These are phyloP conservation scores for Bothrops jararaca DNA, from an alignment of 2,113 vertebrate genomes.

Conservation along the genomic window DNA sequence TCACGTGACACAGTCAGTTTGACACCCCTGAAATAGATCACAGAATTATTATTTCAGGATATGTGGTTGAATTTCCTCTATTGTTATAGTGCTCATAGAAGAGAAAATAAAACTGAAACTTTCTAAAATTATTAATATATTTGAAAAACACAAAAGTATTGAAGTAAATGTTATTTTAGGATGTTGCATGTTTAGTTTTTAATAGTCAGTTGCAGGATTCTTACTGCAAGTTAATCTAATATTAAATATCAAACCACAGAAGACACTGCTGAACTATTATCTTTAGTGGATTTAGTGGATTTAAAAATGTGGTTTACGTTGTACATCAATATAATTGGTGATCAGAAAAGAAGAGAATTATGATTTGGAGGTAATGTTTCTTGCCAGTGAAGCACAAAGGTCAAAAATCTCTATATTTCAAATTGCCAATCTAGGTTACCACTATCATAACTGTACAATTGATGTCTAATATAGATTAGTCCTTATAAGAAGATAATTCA, in stretches of 20 bases:
- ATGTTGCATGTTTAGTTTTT: not conserved
- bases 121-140: slow-evolving; percentile 30
- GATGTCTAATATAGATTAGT: not conserved
- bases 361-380: not conserved
- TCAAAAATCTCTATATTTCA: not conserved
- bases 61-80: slow-evolving; percentile 63
- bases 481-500: not conserved
- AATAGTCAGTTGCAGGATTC: not conserved
- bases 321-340: not conserved
- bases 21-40: slow-evolving; percentile 27
- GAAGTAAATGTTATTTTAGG: not conserved
- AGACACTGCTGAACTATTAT: not conserved
- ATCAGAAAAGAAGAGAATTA: not conserved
- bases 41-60: slow-evolving; percentile 58
- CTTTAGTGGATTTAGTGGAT: not conserved
- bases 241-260: not conserved
- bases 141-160: slow-evolving; percentile 1
- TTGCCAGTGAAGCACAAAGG: not conserved
- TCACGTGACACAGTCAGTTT: no score
- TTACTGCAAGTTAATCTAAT: not conserved
- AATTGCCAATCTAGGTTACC: not conserved
- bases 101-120: slow-evolving; percentile 46
- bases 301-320: not conserved
- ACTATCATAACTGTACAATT: not conserved
- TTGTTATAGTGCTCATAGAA: slow-evolving; percentile 56